Evolutionary conservation across 1,140 invertebrate genomes (phyloP).

Genomic region (Amyelois transitella): DNA sequence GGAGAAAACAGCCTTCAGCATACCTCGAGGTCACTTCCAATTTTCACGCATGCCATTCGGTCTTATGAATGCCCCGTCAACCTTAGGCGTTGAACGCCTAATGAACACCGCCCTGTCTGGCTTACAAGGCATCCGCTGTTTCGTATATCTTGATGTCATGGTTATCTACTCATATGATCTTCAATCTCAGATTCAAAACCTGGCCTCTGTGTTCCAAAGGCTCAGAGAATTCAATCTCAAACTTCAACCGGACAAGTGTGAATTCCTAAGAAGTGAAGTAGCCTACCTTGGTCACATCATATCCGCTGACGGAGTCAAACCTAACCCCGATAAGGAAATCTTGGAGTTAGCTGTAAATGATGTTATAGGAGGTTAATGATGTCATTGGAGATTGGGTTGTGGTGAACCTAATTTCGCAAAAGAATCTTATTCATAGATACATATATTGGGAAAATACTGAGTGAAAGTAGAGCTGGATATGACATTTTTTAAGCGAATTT

Average conservation of each 20-base stretch:
- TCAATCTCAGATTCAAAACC: not conserved
- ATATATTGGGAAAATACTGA: too few species aligned
- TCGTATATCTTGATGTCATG: conserved; percentile 7
- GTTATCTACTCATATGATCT: conserved; percentile 4
- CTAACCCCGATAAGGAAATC: conserved; percentile 1
- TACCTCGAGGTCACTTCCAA: conserved; percentile 38
- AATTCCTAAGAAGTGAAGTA: conserved; percentile 6
- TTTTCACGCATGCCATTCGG: conserved; percentile 46
- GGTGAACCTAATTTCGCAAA: too few species aligned
- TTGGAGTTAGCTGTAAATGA: too few species aligned
- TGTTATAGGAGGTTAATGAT: too few species aligned
- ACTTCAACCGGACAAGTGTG: conserved; percentile 3
- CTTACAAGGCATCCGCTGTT: not conserved
- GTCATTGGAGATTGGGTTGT: too few species aligned
- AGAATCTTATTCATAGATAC: too few species aligned
- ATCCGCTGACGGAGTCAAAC: not conserved
- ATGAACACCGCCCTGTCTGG: conserved; percentile 44
- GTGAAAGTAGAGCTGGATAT: too few species aligned
- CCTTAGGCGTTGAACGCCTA: conserved; percentile 38
- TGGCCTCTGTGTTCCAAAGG: conserved; percentile 2
- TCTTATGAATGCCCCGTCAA: conserved; percentile 33
- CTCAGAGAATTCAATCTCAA: conserved; percentile 2
- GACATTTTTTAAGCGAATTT: too few species aligned
- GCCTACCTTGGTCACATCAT: conserved; percentile 4
- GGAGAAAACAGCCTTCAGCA: conserved; percentile 38